Conservation (phyloP, 2,113 vertebrate genomes). For the Ptyas mucosa region DNA sequence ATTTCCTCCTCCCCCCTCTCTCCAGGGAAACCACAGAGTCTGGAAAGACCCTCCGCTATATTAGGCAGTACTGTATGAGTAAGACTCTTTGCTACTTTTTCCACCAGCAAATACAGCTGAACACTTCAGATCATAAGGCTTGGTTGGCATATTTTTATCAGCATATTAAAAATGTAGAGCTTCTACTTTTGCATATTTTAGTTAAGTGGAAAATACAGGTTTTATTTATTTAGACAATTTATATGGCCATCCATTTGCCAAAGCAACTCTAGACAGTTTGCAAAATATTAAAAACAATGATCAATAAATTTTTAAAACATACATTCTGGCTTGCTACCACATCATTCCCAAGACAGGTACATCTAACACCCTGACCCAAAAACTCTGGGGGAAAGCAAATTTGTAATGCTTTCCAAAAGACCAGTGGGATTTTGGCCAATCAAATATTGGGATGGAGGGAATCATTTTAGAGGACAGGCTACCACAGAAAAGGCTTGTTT, state of each 20-base stretch:
- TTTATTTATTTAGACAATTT: background rate
- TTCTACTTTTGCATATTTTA: background rate
- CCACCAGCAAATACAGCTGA: background rate
- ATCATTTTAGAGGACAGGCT: background rate
- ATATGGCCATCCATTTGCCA: background rate
- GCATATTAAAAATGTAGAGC: background rate
- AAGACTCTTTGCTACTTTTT: conserved; percentile 1
- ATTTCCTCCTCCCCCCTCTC: too few species aligned
- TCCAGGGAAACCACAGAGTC: background rate
- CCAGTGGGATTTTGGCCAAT: background rate
- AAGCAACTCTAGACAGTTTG: background rate
- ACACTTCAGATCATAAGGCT: background rate
- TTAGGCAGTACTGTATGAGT: background rate
- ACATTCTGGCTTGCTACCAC: background rate
- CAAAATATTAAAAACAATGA: background rate
- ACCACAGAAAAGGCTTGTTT: background rate
- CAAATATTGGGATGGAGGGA: background rate
- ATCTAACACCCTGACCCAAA: background rate
- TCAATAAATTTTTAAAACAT: background rate
- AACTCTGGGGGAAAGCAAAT: background rate
- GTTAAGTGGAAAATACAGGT: background rate
- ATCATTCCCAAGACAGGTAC: background rate
- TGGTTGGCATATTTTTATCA: background rate
- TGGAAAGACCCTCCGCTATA: conserved; percentile 2
- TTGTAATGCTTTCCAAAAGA: background rate